A percentile compares a stretch with the other conserved stretches of the same genome.
Conservation (phyloP, 2,113 vertebrate species). For the Psephotus haematonotus region DNA sequence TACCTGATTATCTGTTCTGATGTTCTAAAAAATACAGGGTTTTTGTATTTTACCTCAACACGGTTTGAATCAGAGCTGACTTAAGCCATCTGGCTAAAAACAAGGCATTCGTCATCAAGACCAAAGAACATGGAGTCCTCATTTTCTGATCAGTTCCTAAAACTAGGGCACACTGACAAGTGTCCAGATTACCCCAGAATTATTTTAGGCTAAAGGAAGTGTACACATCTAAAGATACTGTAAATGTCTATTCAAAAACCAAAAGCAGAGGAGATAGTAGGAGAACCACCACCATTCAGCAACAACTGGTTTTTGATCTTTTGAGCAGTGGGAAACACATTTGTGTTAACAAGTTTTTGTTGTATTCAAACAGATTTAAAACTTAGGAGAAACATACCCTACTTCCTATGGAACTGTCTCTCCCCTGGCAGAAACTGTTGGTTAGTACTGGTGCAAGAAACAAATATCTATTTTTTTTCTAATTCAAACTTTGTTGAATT, state of each 20-base stretch:
- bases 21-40: background rate
- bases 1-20: background rate
- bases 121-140: background rate
- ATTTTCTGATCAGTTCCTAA: background rate
- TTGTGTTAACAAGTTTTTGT: background rate
- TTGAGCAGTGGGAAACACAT: background rate
- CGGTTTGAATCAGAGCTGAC: background rate
- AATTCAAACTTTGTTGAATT: background rate
- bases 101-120: background rate
- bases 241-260: background rate
- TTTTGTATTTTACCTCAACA: background rate
- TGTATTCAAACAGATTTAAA: background rate
- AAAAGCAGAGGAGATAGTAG: background rate
- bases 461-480: background rate
- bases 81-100: background rate
- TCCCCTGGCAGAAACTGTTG: background rate
- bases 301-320: background rate
- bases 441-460: background rate
- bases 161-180: background rate
- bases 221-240: background rate
- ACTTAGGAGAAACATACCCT: background rate
- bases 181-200: background rate
- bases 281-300: background rate
- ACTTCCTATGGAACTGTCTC: background rate
- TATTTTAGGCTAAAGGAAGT: background rate